Evolutionary conservation across 2,113 vertebrate species (phyloP).

Genomic region (Zeus faber): DNA sequence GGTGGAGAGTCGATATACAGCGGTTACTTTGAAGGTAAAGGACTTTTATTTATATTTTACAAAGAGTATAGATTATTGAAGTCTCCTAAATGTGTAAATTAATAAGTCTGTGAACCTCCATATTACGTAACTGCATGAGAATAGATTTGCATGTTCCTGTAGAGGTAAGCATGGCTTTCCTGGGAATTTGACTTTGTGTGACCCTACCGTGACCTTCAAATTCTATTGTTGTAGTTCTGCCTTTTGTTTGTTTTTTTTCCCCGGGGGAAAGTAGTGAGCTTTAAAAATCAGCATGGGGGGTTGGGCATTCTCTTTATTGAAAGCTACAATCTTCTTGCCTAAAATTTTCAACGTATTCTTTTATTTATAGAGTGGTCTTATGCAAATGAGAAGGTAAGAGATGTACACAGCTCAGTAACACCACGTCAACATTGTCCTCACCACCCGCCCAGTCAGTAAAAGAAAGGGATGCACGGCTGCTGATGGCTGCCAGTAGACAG

Average conservation of each 20-base stretch:
- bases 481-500: conserved; percentile 68
- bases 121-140: conserved; percentile 78
- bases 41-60: conserved; percentile 16
- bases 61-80: conserved; percentile 8
- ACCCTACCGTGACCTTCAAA: conserved; percentile 35
- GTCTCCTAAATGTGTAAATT: not conserved
- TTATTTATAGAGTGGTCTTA: conserved; percentile 99
- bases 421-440: conserved; percentile 88
- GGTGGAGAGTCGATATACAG: conserved; percentile 98
- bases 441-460: conserved; percentile 79
- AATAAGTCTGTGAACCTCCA: conserved; percentile 1
- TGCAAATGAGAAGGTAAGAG: conserved; percentile 99
- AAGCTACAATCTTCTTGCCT: conserved; percentile 98
- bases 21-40: conserved; percentile 98
- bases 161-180: conserved; percentile 75
- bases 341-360: conserved; percentile 99
- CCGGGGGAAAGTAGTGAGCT: conserved; percentile 51
- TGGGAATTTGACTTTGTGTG: conserved; percentile 32
- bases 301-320: conserved; percentile 95
- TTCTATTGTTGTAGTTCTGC: conserved; percentile 44
- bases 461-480: conserved; percentile 68
- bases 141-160: conserved; percentile 82
- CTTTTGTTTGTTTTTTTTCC: conserved; percentile 26
- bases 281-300: conserved; percentile 94
- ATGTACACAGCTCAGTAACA: conserved; percentile 95